These are phyloP conservation scores for Pionites leucogaster DNA, from an alignment of 2,113 vertebrate genomes.

Conservation along the genomic window DNA sequence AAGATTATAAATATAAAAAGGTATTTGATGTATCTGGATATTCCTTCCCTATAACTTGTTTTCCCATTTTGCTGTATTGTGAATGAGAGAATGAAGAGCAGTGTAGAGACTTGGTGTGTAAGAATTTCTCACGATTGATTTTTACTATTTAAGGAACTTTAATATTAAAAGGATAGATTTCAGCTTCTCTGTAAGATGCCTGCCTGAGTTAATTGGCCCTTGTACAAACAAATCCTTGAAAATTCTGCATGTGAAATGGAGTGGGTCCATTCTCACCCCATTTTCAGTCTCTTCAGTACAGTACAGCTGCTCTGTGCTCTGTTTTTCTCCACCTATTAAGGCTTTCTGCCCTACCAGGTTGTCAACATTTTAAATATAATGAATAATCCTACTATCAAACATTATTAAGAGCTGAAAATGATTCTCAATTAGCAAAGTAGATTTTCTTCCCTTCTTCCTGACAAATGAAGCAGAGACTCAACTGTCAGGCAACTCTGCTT, in stretches of 20 bases:
- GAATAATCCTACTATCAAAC: neutral
- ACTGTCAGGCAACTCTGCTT: neutral
- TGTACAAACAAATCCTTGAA: neutral
- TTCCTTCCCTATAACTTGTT: neutral
- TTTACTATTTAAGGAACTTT: neutral
- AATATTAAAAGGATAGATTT: neutral
- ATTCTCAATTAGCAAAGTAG: neutral
- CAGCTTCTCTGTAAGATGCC: neutral
- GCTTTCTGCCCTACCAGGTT: neutral
- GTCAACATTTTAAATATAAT: neutral
- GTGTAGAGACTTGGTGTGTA: neutral
- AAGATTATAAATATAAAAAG: neutral
- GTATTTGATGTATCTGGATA: neutral
- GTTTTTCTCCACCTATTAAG: neutral
- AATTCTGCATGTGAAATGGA: neutral
- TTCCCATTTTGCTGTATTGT: neutral
- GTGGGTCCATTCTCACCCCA: neutral
- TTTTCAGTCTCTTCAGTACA: neutral
- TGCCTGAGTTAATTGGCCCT: neutral
- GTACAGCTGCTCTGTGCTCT: neutral
- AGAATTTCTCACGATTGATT: neutral
- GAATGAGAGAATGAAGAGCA: neutral
- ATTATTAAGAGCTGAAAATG: neutral
- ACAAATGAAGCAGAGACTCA: neutral
- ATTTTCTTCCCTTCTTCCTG: neutral